These are phyloP conservation scores for Diplosoma virens DNA, from an alignment of 23 tunicate genomes.

Conservation along the genomic window DNA sequence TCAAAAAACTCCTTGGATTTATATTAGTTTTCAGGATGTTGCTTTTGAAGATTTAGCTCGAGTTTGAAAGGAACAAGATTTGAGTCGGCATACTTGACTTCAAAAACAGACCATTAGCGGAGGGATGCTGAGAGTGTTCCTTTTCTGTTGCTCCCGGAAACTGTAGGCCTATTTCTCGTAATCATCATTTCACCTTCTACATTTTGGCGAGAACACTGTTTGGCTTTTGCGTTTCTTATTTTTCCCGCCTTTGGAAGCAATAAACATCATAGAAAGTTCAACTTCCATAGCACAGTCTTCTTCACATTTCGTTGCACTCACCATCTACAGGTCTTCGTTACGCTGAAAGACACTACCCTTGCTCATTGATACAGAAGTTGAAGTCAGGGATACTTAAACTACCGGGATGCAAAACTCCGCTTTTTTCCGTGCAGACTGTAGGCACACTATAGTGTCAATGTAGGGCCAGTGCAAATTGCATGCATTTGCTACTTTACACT, in stretches of 20 bases:
- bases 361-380: too few relatives aligned
- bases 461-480: too few relatives aligned
- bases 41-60: conserved; percentile 22
- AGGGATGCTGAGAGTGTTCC: conserved; percentile 13
- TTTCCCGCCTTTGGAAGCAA: conserved; percentile 17
- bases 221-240: conserved; percentile 5
- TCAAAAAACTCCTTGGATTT: too few relatives aligned
- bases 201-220: conserved; percentile 15
- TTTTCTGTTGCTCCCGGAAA: conserved; percentile 12
- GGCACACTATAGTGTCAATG: too few relatives aligned
- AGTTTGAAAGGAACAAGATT: conserved; percentile 19
- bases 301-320: too few relatives aligned
- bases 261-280: conserved; percentile 2
- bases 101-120: conserved; percentile 19
- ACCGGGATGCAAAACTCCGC: too few relatives aligned
- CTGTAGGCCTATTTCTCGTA: not conserved
- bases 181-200: conserved; percentile 20
- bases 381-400: too few relatives aligned
- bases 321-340: conserved; percentile 2
- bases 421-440: too few relatives aligned
- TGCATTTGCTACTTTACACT: too few relatives aligned
- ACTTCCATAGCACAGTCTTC: conserved; percentile 12
- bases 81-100: conserved; percentile 16
- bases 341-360: conserved; percentile 6
- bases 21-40: too few relatives aligned